Conservation (phyloP, 2,113 vertebrate genomes). For the Aegotheles bennettii region DNA sequence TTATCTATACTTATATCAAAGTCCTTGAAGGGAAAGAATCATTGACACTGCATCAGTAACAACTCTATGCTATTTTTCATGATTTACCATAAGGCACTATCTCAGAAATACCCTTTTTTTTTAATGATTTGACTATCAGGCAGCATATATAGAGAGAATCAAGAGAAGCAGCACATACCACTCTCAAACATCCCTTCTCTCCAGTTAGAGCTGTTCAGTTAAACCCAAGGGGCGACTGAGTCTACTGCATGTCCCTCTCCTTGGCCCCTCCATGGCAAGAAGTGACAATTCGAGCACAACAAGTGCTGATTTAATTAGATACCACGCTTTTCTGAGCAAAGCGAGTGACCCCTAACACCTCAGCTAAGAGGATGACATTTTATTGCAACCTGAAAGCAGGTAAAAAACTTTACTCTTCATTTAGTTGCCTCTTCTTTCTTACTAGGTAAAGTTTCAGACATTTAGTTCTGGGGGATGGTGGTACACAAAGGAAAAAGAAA, state of each 20-base stretch:
- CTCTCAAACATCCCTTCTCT: neutral
- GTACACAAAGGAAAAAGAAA: neutral
- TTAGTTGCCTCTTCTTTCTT: neutral
- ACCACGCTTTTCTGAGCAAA: neutral
- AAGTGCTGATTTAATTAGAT: slow-evolving; percentile 24
- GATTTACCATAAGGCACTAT: neutral
- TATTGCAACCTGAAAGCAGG: neutral
- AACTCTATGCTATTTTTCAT: neutral
- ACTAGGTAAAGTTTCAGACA: neutral
- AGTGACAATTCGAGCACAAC: neutral
- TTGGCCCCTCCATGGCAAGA: neutral
- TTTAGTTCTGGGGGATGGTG: neutral
- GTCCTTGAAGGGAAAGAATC: neutral
- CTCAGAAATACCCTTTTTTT: neutral
- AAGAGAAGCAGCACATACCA: neutral
- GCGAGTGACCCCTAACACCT: neutral
- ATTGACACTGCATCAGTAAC: neutral
- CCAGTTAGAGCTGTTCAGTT: neutral
- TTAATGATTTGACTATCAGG: neutral
- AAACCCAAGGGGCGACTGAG: neutral
- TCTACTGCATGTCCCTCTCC: neutral
- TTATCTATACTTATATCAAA: neutral
- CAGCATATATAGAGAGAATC: neutral
- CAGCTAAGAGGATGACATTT: neutral
- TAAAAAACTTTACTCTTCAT: neutral